A percentile compares a stretch with the other conserved stretches of the same genome.
These are phyloP conservation scores for Autographa gamma DNA, from an alignment of 2,888 invertebrate genomes.

Conservation along the genomic window DNA sequence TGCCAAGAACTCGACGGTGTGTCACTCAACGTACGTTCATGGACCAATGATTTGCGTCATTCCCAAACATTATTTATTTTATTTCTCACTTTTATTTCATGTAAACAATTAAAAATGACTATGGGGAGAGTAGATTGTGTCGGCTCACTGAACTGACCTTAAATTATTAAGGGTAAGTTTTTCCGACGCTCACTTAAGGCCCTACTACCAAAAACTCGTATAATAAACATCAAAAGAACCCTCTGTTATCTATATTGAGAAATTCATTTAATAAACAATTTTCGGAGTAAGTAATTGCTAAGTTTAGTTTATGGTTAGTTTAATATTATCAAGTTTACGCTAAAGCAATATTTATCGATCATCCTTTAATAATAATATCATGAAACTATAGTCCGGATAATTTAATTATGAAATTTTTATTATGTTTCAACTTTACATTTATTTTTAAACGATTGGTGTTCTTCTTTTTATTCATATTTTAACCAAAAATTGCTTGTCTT, in stretches of 20 bases:
- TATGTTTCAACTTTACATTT: not conserved
- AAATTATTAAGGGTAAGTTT: constrained; percentile 16
- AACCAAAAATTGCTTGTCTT: too few species aligned
- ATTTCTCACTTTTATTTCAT: constrained; percentile 40
- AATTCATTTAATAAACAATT: constrained; percentile 20
- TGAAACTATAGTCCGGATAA: not conserved
- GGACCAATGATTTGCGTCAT: constrained; percentile 57
- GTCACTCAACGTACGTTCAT: constrained; percentile 56
- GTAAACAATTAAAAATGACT: constrained; percentile 27
- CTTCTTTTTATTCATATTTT: too few species aligned
- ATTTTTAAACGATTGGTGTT: too few species aligned
- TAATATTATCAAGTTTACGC: constrained; percentile 8
- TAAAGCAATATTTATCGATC: constrained; percentile 15
- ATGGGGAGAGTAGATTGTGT: constrained; percentile 20
- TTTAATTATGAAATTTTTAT: not conserved
- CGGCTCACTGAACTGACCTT: constrained; percentile 27
- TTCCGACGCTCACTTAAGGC: constrained; percentile 3
- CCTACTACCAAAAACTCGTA: constrained; percentile 7
- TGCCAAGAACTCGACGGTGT: constrained; percentile 69
- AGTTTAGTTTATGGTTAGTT: constrained; percentile 23
- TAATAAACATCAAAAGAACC: constrained; percentile 20
- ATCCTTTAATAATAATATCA: constrained; percentile 4
- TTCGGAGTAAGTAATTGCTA: constrained; percentile 16
- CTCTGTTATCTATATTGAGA: constrained; percentile 10
- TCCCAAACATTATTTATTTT: constrained; percentile 60